Base-by-base conservation (phyloP, 2,113 vertebrate genomes). In the Alosa alosa region DNA sequence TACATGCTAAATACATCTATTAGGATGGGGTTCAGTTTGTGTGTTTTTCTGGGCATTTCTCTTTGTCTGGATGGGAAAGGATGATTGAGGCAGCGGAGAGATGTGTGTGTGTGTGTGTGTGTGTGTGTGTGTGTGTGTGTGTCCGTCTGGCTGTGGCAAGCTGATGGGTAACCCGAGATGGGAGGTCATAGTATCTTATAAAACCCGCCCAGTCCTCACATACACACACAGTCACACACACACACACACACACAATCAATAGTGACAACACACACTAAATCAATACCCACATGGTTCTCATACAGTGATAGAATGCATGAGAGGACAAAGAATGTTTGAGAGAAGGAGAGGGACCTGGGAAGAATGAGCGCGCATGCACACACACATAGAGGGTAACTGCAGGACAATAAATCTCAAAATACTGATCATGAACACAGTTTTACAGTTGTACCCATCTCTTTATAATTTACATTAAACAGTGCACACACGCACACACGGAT, bases 221-320 rank as follows among this genome's bases (percentile, higher is more conserved):
- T 88, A 72, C 64, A 36, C 64, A 25, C 64, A 68, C 64, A 55
- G 41, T 41, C 41, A 82, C 89, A 72, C 64, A 36, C 64, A 25
- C 64, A 68, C 52, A 55, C 55, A 50, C 75, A 64, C 64, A 18
- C 47, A 44, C 49, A 50, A 72, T 72, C 64, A 72, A 72, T 72
- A 72, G 64, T 46, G 91, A 94, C 86, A 92, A 91, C 91, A 49
- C 84, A 93, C 85, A 89, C 91, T 84, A 82, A 93, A 95, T 95
- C 94, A 90, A 95, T 95, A 93, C 64, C 64, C 25, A 36, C 64
- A 72, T 25, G 64, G 64, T 72, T 72, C 64, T 72, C 25, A 36
- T 72, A 36, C 64, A 72, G 64, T 72, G 64, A 25, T 72, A 72
- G 64, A 72, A 72, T 72, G 64, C 64, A 72, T 15, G 64, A 72